Evolutionary conservation across 1,140 invertebrate genomes (phyloP), one percentile per base, ranked within the genome.

Genomic region (Agrypnia vestita): DNA sequence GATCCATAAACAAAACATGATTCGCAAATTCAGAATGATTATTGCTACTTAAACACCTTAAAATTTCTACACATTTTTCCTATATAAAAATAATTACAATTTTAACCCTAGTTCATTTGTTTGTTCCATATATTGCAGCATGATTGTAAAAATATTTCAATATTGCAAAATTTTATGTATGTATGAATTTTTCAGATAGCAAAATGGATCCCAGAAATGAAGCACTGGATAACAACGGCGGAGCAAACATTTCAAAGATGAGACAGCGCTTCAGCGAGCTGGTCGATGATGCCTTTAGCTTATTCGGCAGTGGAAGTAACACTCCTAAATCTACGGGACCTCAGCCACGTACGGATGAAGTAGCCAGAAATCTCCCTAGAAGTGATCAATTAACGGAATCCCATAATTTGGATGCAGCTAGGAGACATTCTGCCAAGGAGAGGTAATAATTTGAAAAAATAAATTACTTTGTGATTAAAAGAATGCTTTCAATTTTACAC

Each of bases 261-360:
- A 76, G 88, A 25, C 87, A 87, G 51, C 79, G 88, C 15, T 89
- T 90, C 84, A 89, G 86, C 80, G 88, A 89, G 76, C 84, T 88
- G 6, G 86, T 89, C 84, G 89, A 88, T 61, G 87, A 88, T 75
- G 88, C 88, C 0, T 89, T 87, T 84, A 89, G 86, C n/a, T 83
- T 88, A 21, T 88, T 88, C 77, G 88, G 86, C 6, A 88, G 87
- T 69, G 84, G 85, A 0, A 81, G 75, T 0, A 85, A 84, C 25
- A 85, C 83, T 51, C 82, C 85, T 53, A 84, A 85, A 64, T 86
- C 86, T 0, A 83, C 84, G 6, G 86, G 85, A 35, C 85, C 86
- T 0, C 25, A 35, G 25, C 0, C 64, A 9, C 44, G 9, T 0
- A n/a, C 13, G 15, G 44, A 47, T 35, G 64, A 8, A 1, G 21